Percentiles rank a stretch among this genome's conserved stretches.
Evolutionary conservation across 1,140 invertebrate species (phyloP).

Genomic region (Delia radicum): DNA sequence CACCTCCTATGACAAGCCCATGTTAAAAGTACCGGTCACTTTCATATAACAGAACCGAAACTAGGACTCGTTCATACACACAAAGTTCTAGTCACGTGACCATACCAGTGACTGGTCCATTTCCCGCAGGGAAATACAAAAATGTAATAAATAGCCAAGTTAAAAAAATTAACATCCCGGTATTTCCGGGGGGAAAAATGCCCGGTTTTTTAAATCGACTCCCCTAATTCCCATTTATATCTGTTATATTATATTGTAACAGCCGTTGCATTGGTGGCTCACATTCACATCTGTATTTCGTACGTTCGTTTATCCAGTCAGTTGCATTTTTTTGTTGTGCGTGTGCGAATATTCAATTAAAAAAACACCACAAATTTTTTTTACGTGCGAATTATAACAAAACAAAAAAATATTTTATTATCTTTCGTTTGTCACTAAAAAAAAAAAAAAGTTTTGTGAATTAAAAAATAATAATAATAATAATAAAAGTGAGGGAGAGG

Average conservation of each 20-base stretch:
- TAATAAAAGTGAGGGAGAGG: neutral
- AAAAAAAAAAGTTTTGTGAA: neutral
- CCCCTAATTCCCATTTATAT: neutral
- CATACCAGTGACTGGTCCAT: too few species aligned
- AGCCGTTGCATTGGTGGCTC: neutral
- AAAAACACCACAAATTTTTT: neutral
- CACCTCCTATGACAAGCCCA: too few species aligned
- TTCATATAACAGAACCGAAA: too few species aligned
- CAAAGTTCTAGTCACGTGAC: too few species aligned
- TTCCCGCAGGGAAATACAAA: too few species aligned
- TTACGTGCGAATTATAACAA: constrained; percentile 1
- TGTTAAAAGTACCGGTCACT: too few species aligned
- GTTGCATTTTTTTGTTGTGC: neutral
- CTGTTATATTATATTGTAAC: neutral
- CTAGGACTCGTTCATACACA: too few species aligned
- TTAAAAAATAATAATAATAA: neutral
- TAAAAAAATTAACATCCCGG: too few species aligned
- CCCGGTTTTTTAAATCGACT: neutral
- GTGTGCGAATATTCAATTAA: constrained; percentile 1
- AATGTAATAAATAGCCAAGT: too few species aligned
- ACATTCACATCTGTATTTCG: neutral
- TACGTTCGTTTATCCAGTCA: neutral
- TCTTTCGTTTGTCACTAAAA: neutral
- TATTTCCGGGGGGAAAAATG: too few species aligned
- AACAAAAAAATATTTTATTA: neutral